Conservation (phyloP, 2,797 vertebrate genomes). For the Lateolabrax maculatus region DNA sequence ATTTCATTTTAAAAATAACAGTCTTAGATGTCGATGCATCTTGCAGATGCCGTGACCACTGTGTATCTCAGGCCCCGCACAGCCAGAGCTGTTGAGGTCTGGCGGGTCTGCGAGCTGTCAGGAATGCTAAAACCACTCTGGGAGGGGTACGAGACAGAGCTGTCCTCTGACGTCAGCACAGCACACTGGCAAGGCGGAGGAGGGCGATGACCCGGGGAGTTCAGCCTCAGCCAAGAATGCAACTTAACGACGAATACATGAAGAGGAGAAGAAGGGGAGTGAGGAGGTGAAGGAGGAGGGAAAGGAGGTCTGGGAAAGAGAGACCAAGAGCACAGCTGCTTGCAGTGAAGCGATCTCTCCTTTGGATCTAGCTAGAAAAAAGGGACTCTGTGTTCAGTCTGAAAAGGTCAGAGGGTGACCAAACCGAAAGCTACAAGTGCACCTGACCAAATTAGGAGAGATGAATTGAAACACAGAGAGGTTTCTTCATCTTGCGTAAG, state of each 20-base stretch:
- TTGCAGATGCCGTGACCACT: neutral
- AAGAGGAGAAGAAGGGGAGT: neutral
- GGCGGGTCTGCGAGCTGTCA: slow-evolving; percentile 32
- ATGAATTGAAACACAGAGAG: neutral
- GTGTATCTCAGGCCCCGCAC: neutral
- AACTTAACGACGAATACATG: slow-evolving; percentile 13
- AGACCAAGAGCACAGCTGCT: neutral
- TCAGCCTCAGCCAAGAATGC: slow-evolving; percentile 36
- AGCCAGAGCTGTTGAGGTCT: slow-evolving; percentile 13
- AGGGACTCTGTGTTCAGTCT: neutral
- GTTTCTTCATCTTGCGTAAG: neutral
- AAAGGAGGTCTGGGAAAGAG: slow-evolving; percentile 6
- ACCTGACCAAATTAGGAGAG: slow-evolving; percentile 54
- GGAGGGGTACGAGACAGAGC: slow-evolving; percentile 18
- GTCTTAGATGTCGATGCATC: neutral
- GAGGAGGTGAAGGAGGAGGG: neutral
- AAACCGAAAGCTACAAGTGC: neutral
- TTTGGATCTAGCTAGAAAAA: neutral
- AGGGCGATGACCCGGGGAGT: slow-evolving; percentile 32
- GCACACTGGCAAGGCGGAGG: slow-evolving; percentile 35
- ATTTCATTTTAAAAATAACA: neutral
- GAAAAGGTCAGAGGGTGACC: slow-evolving; percentile 24
- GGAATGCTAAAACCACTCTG: slow-evolving; percentile 53
- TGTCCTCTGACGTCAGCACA: slow-evolving; percentile 57
- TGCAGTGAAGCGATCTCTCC: neutral